Conservation (phyloP, 1,140 invertebrate genomes). For the Coenobita brevimanus region DNA sequence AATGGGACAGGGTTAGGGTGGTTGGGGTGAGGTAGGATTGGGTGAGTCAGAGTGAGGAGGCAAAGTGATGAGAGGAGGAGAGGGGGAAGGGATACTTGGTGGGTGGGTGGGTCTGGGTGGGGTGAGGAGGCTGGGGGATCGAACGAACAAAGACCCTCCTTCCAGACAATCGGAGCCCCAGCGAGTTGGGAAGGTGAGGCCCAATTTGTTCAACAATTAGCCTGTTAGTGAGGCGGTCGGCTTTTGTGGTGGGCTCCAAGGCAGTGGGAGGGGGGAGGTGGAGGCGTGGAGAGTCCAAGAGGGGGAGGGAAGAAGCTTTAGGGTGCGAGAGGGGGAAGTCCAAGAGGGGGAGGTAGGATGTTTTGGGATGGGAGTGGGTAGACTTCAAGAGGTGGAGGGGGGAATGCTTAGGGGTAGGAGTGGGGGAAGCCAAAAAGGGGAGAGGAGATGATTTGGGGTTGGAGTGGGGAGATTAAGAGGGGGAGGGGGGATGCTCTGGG, state of each 20-base stretch:
- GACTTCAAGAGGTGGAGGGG: not conserved
- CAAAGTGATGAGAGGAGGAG: not conserved
- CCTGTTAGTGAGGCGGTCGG: constrained; percentile 36
- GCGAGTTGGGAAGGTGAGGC: constrained; percentile 2
- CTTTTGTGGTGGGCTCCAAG: constrained; percentile 17
- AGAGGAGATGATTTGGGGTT: not conserved
- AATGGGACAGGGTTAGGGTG: not conserved
- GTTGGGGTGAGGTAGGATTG: not conserved
- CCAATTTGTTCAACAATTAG: constrained; percentile 59
- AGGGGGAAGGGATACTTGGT: not conserved
- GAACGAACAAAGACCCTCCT: not conserved
- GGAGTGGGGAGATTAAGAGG: not conserved
- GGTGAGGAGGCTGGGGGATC: not conserved
- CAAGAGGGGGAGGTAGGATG: not conserved
- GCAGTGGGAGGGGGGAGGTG: not conserved
- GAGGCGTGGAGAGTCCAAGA: not conserved
- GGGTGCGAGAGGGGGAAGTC: too few relatives aligned
- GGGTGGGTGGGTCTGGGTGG: not conserved
- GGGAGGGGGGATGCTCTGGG: too few relatives aligned
- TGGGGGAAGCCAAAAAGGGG: not conserved
- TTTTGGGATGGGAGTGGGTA: not conserved
- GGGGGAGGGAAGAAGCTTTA: not conserved
- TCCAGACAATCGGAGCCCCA: constrained; percentile 21
- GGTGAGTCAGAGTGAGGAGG: not conserved
- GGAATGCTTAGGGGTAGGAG: not conserved